Evolutionary conservation across 2,113 vertebrate species (phyloP).

Genomic region (Halichoeres trimaculatus): DNA sequence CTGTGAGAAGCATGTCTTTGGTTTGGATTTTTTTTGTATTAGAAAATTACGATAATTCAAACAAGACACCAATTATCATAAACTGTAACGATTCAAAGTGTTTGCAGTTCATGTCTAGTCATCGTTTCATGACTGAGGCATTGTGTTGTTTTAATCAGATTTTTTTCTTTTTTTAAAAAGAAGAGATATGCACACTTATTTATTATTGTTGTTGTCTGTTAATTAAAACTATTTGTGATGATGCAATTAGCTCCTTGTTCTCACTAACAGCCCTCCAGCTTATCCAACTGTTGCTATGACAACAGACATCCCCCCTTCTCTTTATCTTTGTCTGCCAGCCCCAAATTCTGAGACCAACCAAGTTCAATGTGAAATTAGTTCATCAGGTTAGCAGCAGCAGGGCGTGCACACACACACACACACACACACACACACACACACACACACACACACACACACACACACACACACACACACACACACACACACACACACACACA

Average conservation of each 20-base stretch:
- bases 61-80: too few species aligned
- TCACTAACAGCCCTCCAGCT: neutral
- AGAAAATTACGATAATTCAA: too few species aligned
- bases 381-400: conserved; percentile 14
- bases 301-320: conserved; percentile 1
- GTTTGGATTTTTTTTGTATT: too few species aligned
- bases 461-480: conserved; percentile 3
- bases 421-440: neutral
- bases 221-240: neutral
- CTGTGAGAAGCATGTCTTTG: too few species aligned
- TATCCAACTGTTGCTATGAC: conserved; percentile 2
- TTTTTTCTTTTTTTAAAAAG: neutral
- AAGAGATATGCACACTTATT: neutral
- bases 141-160: neutral
- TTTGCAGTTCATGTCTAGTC: neutral
- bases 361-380: conserved; percentile 19
- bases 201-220: neutral
- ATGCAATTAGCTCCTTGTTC: neutral
- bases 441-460: neutral
- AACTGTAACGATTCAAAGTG: neutral
- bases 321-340: neutral
- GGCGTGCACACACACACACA: neutral
- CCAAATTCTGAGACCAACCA: neutral
- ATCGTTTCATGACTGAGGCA: too few species aligned
- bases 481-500: conserved; percentile 1